phyloP scores from a whole-genome alignment of 2,797 vertebrate genomes.

The Hapalemur alaotrensis region DNA sequence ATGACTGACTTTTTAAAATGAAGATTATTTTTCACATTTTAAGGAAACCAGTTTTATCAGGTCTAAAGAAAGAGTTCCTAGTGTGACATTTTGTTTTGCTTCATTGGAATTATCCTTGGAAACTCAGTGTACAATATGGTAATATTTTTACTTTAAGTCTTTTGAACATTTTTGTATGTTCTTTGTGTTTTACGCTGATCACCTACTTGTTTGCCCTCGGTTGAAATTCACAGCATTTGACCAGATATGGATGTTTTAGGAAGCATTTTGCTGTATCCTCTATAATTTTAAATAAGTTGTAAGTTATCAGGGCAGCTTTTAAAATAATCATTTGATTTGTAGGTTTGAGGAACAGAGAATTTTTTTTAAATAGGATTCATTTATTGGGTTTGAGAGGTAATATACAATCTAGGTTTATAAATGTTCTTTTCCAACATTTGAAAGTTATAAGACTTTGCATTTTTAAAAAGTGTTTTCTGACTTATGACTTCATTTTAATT shows the following conservation, averaged over 20 bases:
- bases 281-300: neutral
- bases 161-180: neutral
- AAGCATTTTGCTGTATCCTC: neutral
- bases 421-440: neutral
- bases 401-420: neutral
- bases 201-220: neutral
- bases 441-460: neutral
- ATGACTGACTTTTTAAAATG: neutral
- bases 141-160: neutral
- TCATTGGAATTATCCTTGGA: slow-evolving; percentile 18
- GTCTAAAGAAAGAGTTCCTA: neutral
- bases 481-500: slow-evolving; percentile 9
- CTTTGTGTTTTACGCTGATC: neutral
- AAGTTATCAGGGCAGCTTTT: neutral
- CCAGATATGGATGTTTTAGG: neutral
- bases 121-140: neutral
- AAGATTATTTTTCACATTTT: neutral
- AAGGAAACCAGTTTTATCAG: neutral
- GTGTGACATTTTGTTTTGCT: slow-evolving; percentile 1
- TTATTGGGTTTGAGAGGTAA: neutral
- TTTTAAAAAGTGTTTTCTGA: neutral
- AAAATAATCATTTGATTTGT: neutral
- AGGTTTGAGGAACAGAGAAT: neutral
- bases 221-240: neutral
- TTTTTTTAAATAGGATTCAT: neutral